A percentile compares a stretch with the other conserved stretches of the same genome.
These are phyloP conservation scores for Oligia fasciuncula DNA, from an alignment of 2,888 invertebrate species.

Conservation along the genomic window DNA sequence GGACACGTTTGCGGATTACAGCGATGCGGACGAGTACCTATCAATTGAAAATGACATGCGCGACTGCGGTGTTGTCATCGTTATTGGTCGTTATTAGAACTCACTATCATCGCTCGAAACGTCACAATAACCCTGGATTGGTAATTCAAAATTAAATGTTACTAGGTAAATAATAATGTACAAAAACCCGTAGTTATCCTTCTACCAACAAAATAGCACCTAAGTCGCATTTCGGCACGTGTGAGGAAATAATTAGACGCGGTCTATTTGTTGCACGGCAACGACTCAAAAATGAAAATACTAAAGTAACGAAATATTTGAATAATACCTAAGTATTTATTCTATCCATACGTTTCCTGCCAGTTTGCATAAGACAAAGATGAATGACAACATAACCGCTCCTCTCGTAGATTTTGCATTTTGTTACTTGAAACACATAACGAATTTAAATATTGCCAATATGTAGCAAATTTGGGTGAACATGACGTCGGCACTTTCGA, in stretches of 20 bases:
- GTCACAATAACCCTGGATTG: background rate
- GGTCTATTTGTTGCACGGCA: background rate
- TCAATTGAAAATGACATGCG: background rate
- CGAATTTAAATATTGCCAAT: conserved; percentile 44
- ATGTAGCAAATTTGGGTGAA: conserved; percentile 56
- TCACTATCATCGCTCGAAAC: background rate
- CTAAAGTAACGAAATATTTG: background rate
- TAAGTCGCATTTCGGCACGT: too few species aligned
- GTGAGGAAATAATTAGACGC: background rate
- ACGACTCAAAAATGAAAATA: background rate
- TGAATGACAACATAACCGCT: conserved; percentile 12
- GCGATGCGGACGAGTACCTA: too few species aligned
- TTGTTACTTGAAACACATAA: conserved; percentile 39
- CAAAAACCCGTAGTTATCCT: too few species aligned
- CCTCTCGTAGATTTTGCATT: conserved; percentile 22
- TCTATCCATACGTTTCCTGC: background rate
- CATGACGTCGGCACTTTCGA: conserved; percentile 70
- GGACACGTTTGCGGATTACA: too few species aligned
- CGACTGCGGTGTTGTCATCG: background rate
- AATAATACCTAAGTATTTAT: background rate
- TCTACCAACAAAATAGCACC: background rate
- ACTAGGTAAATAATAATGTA: background rate
- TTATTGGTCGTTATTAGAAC: background rate
- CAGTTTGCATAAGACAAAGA: conserved; percentile 13
- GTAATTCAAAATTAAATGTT: background rate